These are phyloP conservation scores for Aspiorhynchus laticeps DNA, from an alignment of 2,113 vertebrate genomes.

Conservation along the genomic window DNA sequence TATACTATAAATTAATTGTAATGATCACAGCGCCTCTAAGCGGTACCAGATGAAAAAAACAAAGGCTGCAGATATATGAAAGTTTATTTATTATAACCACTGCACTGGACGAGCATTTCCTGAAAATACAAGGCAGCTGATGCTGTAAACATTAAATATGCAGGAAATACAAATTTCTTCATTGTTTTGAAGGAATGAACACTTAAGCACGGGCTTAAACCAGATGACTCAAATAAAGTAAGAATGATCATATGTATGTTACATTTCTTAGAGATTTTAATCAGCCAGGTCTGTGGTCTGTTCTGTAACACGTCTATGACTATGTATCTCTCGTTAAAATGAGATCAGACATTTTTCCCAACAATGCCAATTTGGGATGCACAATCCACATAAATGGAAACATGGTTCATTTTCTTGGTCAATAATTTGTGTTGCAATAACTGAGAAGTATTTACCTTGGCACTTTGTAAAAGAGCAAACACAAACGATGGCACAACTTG, in stretches of 20 bases:
- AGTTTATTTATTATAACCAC: slow-evolving; percentile 13
- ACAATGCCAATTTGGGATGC: not conserved
- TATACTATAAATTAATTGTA: not conserved
- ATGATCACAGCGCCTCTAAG: not conserved
- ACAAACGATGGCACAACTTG: not conserved
- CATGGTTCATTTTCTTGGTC: not conserved
- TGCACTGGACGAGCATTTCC: slow-evolving; percentile 1
- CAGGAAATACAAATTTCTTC: not conserved
- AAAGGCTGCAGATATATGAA: not conserved
- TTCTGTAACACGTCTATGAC: not conserved
- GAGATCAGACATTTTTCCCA: not conserved
- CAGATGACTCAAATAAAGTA: not conserved
- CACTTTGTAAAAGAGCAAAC: not conserved
- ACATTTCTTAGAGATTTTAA: not conserved
- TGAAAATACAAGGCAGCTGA: not conserved
- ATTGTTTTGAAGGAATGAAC: not conserved
- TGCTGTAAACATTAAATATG: slow-evolving; percentile 26
- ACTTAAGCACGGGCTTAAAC: not conserved
- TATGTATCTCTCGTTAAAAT: not conserved
- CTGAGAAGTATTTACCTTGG: not conserved
- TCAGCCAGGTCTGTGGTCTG: not conserved
- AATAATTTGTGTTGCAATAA: not conserved
- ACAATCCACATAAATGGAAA: not conserved
- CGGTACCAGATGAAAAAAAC: not conserved
- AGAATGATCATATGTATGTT: not conserved